A percentile compares a stretch with the other conserved stretches of the same genome.
These are phyloP conservation scores for Cartodere bifasciata DNA, from an alignment of 2,888 invertebrate species.

Conservation along the genomic window DNA sequence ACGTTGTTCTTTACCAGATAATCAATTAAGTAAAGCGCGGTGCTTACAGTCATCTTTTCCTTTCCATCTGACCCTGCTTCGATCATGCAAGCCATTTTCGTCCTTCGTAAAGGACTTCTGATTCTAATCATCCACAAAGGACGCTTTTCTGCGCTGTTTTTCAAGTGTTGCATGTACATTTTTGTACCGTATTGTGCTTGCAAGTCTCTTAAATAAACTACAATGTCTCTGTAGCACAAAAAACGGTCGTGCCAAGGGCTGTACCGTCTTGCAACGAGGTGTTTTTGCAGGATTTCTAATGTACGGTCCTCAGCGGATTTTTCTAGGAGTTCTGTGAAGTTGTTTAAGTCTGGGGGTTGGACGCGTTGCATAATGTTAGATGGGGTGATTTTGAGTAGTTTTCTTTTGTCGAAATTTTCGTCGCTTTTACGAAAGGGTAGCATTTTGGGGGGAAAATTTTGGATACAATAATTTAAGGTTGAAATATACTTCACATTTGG, in stretches of 20 bases:
- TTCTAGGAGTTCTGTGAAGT: no score
- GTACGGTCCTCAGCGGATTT: no score
- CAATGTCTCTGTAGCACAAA: slow-evolving; percentile 18
- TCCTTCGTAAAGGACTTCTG: background rate
- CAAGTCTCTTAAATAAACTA: slow-evolving; percentile 15
- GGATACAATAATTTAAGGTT: no score
- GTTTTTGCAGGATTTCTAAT: no score
- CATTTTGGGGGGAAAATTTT: no score
- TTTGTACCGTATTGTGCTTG: slow-evolving; percentile 13
- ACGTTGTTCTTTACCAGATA: slow-evolving; percentile 17
- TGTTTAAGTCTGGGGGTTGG: no score
- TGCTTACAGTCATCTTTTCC: slow-evolving; percentile 19
- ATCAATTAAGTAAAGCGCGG: slow-evolving; percentile 19
- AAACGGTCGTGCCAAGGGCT: slow-evolving; percentile 20
- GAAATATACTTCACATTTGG: no score
- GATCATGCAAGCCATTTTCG: slow-evolving; percentile 14
- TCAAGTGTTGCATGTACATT: slow-evolving; percentile 8
- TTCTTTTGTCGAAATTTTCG: no score
- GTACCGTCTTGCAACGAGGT: slow-evolving; percentile 13
- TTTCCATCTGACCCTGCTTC: slow-evolving; percentile 20
- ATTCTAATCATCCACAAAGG: slow-evolving; percentile 15
- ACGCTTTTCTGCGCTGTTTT: slow-evolving; percentile 6
- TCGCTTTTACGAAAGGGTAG: no score
- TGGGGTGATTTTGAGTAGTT: no score
- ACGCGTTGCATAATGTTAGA: no score